A percentile compares a stretch with the other conserved stretches of the same genome.
phyloP scores from a whole-genome alignment of 2,113 vertebrate species.

The Megaceryle torquata region DNA sequence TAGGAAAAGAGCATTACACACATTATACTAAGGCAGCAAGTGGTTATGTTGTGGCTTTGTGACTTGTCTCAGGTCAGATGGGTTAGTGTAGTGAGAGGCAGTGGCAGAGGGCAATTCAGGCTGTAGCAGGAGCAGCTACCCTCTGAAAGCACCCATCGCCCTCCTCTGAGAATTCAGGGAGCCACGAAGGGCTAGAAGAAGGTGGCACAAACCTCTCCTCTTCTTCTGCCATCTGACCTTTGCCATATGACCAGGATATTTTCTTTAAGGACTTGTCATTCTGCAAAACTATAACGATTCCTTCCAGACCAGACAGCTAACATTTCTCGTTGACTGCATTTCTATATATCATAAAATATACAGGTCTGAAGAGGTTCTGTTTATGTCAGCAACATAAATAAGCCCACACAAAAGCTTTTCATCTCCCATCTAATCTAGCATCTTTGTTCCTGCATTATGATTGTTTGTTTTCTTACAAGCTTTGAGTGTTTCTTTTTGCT shows the following conservation, averaged over 20 bases:
- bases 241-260: not conserved
- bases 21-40: not conserved
- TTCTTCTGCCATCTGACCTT: not conserved
- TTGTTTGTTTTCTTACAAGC: conserved; percentile 1
- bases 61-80: not conserved
- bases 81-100: not conserved
- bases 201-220: not conserved
- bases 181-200: not conserved
- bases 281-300: not conserved
- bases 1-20: not conserved
- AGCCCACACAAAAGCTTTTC: not conserved
- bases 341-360: not conserved
- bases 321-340: not conserved
- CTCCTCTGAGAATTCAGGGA: not conserved
- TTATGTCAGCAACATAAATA: not conserved
- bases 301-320: not conserved
- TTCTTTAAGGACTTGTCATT: not conserved
- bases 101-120: not conserved
- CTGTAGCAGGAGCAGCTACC: not conserved
- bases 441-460: not conserved
- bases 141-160: fast-evolving
- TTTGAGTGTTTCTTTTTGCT: conserved; percentile 30
- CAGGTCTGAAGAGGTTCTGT: conserved; percentile 1
- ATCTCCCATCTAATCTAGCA: not conserved
- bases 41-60: not conserved